phyloP scores from a whole-genome alignment of 2,113 vertebrate species.

The Abramis brama region DNA sequence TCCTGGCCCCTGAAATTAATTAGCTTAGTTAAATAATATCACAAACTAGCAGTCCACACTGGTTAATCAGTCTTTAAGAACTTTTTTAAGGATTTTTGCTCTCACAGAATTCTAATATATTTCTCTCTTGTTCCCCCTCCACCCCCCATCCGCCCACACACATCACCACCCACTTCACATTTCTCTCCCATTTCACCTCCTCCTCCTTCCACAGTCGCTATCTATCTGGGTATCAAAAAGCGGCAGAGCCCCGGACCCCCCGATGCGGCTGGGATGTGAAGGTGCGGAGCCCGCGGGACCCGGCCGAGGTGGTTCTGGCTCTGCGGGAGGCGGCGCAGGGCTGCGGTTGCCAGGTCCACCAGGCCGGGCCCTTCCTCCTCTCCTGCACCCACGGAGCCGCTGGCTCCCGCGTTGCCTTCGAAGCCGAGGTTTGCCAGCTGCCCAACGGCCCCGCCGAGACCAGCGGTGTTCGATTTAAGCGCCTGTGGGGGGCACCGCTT shows the following conservation, averaged over 20 bases:
- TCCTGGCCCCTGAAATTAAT: neutral
- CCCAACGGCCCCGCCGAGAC: conserved; percentile 78
- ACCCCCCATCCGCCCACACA: neutral
- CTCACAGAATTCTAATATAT: conserved; percentile 58
- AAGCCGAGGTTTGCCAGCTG: conserved; percentile 90
- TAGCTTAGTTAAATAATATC: neutral
- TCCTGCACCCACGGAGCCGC: conserved; percentile 85
- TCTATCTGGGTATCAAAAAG: conserved; percentile 96
- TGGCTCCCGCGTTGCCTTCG: conserved; percentile 83
- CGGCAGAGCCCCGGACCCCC: conserved; percentile 80
- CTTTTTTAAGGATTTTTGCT: neutral
- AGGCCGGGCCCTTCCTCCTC: conserved; percentile 87
- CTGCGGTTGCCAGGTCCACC: conserved; percentile 83
- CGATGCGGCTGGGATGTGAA: conserved; percentile 81
- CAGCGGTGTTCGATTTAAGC: conserved; percentile 85
- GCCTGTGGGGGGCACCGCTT: conserved; percentile 84
- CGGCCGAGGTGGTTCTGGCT: conserved; percentile 84
- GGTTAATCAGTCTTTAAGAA: neutral
- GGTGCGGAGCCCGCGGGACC: conserved; percentile 80
- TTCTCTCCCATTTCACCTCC: conserved; percentile 13
- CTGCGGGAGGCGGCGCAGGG: conserved; percentile 84
- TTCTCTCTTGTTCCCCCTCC: conserved; percentile 57
- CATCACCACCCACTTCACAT: neutral
- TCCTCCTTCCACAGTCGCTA: conserved; percentile 81
- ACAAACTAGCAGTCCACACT: neutral